phyloP scores from a whole-genome alignment of 2,797 vertebrate genomes.

The Serranus cabrilla region DNA sequence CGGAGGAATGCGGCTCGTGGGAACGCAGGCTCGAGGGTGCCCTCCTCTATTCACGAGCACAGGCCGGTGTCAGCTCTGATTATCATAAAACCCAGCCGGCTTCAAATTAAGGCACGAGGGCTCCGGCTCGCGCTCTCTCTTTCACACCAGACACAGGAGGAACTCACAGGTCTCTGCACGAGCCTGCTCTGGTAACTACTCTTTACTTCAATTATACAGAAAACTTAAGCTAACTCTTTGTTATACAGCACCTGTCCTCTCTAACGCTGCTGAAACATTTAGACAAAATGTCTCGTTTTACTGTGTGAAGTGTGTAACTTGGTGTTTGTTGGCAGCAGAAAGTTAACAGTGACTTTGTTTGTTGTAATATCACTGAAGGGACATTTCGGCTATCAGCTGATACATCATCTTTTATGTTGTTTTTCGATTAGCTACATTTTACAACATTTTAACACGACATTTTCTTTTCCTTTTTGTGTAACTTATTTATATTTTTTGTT shows the following conservation, averaged over 20 bases:
- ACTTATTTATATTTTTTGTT: too few relatives aligned
- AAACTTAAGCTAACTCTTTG: background rate
- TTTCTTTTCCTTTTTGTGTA: too few relatives aligned
- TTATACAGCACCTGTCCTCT: background rate
- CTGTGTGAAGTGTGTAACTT: background rate
- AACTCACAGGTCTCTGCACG: slow-evolving; percentile 64
- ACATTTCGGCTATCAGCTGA: too few relatives aligned
- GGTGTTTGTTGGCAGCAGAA: background rate
- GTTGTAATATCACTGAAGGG: background rate
- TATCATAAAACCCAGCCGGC: slow-evolving; percentile 85
- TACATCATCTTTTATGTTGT: too few relatives aligned
- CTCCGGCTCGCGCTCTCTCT: slow-evolving; percentile 60
- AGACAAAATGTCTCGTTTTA: background rate
- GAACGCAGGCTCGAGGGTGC: slow-evolving; percentile 79
- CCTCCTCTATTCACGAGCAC: slow-evolving; percentile 78
- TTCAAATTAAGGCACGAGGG: slow-evolving; percentile 80
- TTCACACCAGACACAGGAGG: slow-evolving; percentile 71
- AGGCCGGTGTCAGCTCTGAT: slow-evolving; percentile 85
- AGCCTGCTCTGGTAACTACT: slow-evolving; percentile 68
- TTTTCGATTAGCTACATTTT: too few relatives aligned
- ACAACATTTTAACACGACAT: too few relatives aligned
- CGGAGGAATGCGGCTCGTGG: slow-evolving; percentile 85
- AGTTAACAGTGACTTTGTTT: background rate
- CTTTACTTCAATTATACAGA: background rate
- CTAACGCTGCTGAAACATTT: background rate